Base-by-base conservation (phyloP, 2,797 vertebrate species). In the Sorex maritimensis region DNA sequence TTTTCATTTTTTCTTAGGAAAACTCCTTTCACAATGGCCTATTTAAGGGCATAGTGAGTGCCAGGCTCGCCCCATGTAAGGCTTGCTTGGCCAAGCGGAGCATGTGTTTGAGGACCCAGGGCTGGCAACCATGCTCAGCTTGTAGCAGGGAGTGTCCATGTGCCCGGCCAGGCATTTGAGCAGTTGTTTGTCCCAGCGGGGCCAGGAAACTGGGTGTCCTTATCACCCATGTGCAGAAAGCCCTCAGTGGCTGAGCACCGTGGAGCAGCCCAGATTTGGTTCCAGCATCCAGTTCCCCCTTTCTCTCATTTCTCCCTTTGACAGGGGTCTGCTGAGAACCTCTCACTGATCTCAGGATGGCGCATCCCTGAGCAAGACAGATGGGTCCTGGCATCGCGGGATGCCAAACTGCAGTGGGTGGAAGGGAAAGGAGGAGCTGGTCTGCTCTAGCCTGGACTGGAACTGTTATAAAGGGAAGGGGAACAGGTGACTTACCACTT, bases 1-100 rank as follows among this genome's bases (percentile, higher is more conserved):
- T 86, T 93, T 92, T 91, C 12, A 55, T 83, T 86, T 52, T 52
- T 52, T 95, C 38, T 94, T 90, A 80, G n/a, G 30, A 92, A 91
- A 89, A 90, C 92, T 85, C 15, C 52, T 94, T 86, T 92, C 5
- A 44, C 28, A 92, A 88, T 74, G 83, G 52, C 26, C 72, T 68
- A 77, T 26, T 58, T 61, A 81, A 93, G 63, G 28, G 21, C 8
- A 61, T 81, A 38, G 14, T 73, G 49, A 14, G 3, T n/a, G 11
- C 26, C 73, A 19, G 23, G 26, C 24, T 81, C 90, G 28, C 6
- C 77, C 63, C 73, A 30, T 28, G 38, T 46, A 55, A 4, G 86
- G 6, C 12, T 52, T 65, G 6, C 2, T 17, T n/a, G 79, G 87
- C 52, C 55, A 73, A 79, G 58, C 26, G 24, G 23, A 82, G 30